Percentiles rank a stretch among this genome's conserved stretches.
These are phyloP conservation scores for Drosophila rufa DNA, from an alignment of 1,140 invertebrate genomes.

Conservation along the genomic window DNA sequence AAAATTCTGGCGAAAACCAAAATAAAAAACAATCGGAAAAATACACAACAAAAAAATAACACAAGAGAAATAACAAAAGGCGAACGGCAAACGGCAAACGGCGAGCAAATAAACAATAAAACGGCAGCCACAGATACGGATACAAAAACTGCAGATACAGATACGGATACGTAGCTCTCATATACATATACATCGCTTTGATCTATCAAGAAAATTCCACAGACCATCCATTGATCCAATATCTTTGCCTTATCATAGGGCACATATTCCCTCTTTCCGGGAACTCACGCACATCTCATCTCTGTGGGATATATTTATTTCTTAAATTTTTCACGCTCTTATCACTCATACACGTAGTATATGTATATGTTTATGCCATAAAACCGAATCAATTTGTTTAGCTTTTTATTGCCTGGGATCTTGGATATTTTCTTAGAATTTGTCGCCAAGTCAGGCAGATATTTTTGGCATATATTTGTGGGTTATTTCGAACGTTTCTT, in stretches of 20 bases:
- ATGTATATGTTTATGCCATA: not conserved
- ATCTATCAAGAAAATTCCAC: not conserved
- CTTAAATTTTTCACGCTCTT: not conserved
- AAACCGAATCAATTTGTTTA: conserved; percentile 14
- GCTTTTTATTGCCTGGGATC: conserved; percentile 23
- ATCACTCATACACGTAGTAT: conserved; percentile 1
- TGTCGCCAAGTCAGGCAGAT: not conserved
- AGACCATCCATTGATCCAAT: not conserved
- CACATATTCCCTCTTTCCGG: too few relatives aligned
- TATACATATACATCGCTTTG: conserved; percentile 3
- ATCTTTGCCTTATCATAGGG: not conserved
- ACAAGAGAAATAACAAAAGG: conserved; percentile 13
- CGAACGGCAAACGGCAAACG: conserved; percentile 12
- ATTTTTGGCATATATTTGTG: conserved; percentile 19
- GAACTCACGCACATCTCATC: too few relatives aligned
- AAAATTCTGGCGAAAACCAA: conserved; percentile 36
- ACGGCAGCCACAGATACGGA: conserved; percentile 33
- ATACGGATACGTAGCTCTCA: conserved; percentile 14
- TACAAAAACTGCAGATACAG: conserved; percentile 16
- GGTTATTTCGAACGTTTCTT: too few relatives aligned
- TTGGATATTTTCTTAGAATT: not conserved
- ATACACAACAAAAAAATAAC: not conserved
- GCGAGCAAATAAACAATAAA: conserved; percentile 59
- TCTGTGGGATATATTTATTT: not conserved
- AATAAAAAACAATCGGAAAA: conserved; percentile 14